Base-by-base conservation (phyloP, 2,888 invertebrate genomes). In the Cryptus viduatorius region DNA sequence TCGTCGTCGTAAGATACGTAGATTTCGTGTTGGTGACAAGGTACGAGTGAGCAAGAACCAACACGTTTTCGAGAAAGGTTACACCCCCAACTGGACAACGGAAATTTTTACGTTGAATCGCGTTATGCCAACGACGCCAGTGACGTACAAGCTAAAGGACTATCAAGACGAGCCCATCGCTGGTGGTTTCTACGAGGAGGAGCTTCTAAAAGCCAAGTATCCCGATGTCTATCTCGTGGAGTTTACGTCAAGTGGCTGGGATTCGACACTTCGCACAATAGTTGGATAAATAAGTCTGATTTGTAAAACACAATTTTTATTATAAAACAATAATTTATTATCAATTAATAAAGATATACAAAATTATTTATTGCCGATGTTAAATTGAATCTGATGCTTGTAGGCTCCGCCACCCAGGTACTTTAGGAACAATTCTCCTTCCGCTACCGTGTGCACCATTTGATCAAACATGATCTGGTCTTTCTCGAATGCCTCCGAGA, bases 21-120 rank as follows among this genome's bases (percentile, higher is more conserved):
- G 85, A 86, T 85, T 87, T 50, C 89, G 87, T 84, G 82, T 91
- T 71, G 91, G 89, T 12, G 91, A 93, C 84, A 82, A 88, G 46
- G 93, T 93, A 4, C 83, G 92, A 4, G 89, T 93, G 31, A 89
- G 88, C 67, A 92, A 91, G 83, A 79, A 85, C 16, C 92, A 91
- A 86, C 82, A 83, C 19, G 50, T 89, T 5, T 92, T 92, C 82
- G 89, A 89, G 14, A 92, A 93, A 87, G 91, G 91, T 5, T 93
- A 91, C 67, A 89, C 89, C 8, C 90, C 91, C 0, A 91, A 91
- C 79, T 93, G 92, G 91, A 86, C 91, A 0, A 90, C 90, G 0
- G 92, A 93, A 83, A 82, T 93, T 68, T 94, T 93, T 83, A 90
- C 83, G 73, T 87, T 93, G 46, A 46, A 10, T 12, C 72, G 53